Evolutionary conservation across 2,113 vertebrate species (phyloP).

Genomic region (Chaetodon trifascialis): DNA sequence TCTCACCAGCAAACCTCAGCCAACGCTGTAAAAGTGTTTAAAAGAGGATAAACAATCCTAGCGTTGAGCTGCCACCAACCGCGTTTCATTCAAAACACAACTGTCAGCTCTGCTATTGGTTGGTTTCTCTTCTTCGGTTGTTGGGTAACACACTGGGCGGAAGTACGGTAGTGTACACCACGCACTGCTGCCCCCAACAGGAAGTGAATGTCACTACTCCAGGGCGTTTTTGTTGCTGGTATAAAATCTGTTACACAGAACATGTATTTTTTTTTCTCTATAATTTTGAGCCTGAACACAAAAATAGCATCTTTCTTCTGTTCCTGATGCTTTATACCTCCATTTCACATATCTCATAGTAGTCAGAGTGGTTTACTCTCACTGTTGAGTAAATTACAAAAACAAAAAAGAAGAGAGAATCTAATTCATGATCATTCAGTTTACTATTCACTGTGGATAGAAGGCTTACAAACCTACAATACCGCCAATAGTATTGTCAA

Average conservation of each 20-base stretch:
- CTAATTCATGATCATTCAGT: background rate
- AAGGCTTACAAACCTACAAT: too few species aligned
- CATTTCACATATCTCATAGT: background rate
- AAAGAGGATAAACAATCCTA: background rate
- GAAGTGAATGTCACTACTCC: background rate
- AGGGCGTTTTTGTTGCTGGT: background rate
- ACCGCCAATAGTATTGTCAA: background rate
- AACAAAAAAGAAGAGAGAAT: constrained; percentile 15
- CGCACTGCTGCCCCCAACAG: constrained; percentile 27
- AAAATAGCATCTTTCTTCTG: background rate
- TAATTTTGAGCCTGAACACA: background rate
- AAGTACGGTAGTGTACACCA: fast-evolving
- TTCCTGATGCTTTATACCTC: background rate
- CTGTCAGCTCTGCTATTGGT: constrained; percentile 66
- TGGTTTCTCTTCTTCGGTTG: constrained; percentile 55
- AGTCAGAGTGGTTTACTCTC: constrained; percentile 20
- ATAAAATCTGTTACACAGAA: background rate
- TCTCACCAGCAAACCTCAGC: background rate
- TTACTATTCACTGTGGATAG: background rate
- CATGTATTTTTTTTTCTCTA: background rate
- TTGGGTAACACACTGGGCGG: background rate
- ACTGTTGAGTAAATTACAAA: background rate
- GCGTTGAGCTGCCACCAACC: constrained; percentile 43
- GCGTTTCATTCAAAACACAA: constrained; percentile 79
- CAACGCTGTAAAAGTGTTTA: background rate